phyloP scores from a whole-genome alignment of 2,888 invertebrate genomes.

The Patella caerulea region DNA sequence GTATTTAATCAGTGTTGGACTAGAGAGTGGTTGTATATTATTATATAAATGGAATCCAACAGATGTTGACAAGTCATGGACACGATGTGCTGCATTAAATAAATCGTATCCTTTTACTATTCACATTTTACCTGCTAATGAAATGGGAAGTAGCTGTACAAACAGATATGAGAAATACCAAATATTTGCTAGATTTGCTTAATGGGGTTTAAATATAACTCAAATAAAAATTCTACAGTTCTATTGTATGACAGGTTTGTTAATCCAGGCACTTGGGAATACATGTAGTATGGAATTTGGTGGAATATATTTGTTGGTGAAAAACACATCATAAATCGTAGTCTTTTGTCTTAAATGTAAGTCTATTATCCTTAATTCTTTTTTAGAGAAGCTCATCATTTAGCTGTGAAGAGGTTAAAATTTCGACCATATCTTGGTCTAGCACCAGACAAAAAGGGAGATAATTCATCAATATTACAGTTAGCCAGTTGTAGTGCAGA shows the following conservation, averaged over 20 bases:
- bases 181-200: too few species aligned
- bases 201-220: too few species aligned
- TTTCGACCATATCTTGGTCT: slow-evolving; percentile 61
- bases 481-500: slow-evolving; percentile 67
- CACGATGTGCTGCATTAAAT: slow-evolving; percentile 38
- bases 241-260: too few species aligned
- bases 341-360: neutral
- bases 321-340: neutral
- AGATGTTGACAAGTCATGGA: neutral
- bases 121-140: too few species aligned
- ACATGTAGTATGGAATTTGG: too few species aligned
- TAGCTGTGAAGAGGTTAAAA: slow-evolving; percentile 65
- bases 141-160: too few species aligned
- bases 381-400: slow-evolving; percentile 67
- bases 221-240: too few species aligned
- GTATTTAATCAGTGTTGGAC: slow-evolving; percentile 67
- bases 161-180: too few species aligned
- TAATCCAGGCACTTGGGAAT: neutral
- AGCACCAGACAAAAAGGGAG: slow-evolving; percentile 39
- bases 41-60: slow-evolving; percentile 57
- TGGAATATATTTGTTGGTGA: neutral
- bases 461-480: slow-evolving; percentile 47
- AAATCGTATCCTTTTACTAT: slow-evolving; percentile 50
- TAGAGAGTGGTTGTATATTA: slow-evolving; percentile 67
- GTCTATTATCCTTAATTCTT: slow-evolving; percentile 1